A percentile compares a stretch with the other conserved stretches of the same genome.
These are phyloP conservation scores for Dione juno DNA, from an alignment of 2,888 invertebrate species.

Conservation along the genomic window DNA sequence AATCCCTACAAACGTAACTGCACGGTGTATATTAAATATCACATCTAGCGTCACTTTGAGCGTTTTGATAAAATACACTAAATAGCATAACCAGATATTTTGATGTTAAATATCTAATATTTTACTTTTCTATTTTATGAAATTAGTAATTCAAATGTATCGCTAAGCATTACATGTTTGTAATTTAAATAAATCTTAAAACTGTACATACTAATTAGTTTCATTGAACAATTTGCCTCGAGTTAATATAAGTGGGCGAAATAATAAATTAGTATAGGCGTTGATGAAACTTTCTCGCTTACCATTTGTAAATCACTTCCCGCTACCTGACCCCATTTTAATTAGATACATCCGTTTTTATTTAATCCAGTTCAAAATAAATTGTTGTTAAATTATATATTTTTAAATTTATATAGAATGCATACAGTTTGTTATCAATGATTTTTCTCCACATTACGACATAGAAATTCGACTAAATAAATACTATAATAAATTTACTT, in stretches of 20 bases:
- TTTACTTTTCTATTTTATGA: no score
- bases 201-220: neutral
- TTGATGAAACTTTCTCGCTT: constrained; percentile 41
- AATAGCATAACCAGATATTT: no score
- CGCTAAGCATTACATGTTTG: no score
- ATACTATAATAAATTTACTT: no score
- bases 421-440: no score
- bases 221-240: neutral
- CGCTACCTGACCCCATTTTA: constrained; percentile 20
- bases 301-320: constrained; percentile 29
- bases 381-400: neutral
- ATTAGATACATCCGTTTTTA: constrained; percentile 10
- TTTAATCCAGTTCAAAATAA: neutral
- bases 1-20: neutral
- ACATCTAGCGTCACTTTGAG: neutral
- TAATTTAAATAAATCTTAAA: no score
- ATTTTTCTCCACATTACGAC: no score
- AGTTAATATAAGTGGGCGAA: neutral
- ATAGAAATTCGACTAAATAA: no score
- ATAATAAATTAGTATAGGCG: constrained; percentile 12
- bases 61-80: no score
- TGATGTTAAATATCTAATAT: no score
- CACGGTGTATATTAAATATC: neutral
- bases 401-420: neutral
- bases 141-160: no score